A percentile compares a stretch with the other conserved stretches of the same genome.
Evolutionary conservation across 2,888 invertebrate species (phyloP).

Genomic region (Osedax frankpressi): DNA sequence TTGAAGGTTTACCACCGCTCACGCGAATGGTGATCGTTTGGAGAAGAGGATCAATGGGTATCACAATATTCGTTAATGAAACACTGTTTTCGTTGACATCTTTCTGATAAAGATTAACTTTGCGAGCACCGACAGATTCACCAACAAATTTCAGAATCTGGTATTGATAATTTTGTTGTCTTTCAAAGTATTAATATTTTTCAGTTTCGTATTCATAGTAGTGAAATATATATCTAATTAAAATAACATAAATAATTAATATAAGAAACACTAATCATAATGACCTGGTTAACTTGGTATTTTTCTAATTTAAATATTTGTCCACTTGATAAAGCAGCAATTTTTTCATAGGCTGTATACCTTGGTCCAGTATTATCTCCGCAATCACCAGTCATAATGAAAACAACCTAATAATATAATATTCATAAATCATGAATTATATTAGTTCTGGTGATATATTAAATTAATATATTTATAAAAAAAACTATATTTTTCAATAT

Average conservation of each 20-base stretch:
- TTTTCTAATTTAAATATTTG: constrained; percentile 62
- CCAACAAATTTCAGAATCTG: not conserved
- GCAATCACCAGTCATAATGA: constrained; percentile 62
- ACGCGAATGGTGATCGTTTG: not conserved
- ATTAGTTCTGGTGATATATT: no score
- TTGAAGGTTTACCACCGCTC: not conserved
- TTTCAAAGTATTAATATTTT: no score
- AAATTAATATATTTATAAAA: no score
- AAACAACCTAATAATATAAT: constrained; percentile 64
- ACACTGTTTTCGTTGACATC: not conserved
- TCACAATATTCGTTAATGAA: not conserved
- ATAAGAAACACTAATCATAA: no score
- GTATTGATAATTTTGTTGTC: no score
- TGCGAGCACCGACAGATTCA: not conserved
- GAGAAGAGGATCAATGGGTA: not conserved
- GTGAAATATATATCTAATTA: not conserved
- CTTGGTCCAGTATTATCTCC: constrained; percentile 55
- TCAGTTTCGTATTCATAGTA: no score
- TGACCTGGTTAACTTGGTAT: constrained; percentile 59
- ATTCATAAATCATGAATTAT: no score
- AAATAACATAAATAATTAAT: no score
- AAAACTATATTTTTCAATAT: no score
- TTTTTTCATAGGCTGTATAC: constrained; percentile 59
- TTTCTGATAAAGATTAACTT: not conserved
- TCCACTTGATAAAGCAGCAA: constrained; percentile 62